These are phyloP conservation scores for Lithophane leautieri DNA, from an alignment of 2,888 invertebrate genomes.

Conservation along the genomic window DNA sequence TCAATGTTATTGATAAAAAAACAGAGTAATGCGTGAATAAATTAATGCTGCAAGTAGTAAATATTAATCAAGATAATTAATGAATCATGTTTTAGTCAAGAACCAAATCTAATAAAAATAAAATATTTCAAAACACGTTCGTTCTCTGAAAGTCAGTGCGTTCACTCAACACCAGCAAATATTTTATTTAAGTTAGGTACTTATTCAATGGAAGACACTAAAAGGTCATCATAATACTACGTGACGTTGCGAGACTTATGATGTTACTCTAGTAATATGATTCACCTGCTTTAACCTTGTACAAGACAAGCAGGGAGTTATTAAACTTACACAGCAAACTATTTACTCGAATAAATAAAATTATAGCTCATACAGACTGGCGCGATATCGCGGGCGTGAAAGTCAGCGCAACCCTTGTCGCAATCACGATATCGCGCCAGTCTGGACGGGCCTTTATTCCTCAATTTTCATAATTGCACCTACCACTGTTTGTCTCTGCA, in stretches of 20 bases:
- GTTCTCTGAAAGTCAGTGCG: slow-evolving; percentile 9
- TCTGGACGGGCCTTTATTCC: no score
- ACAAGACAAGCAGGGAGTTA: not conserved
- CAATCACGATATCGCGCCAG: no score
- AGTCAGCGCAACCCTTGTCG: no score
- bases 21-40: not conserved
- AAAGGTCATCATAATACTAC: slow-evolving; percentile 39
- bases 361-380: no score
- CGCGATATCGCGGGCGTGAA: no score
- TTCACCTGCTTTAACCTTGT: not conserved
- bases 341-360: not conserved
- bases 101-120: slow-evolving; percentile 18
- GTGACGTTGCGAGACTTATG: slow-evolving; percentile 22
- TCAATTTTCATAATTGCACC: not conserved
- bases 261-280: slow-evolving; percentile 12
- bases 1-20: not conserved
- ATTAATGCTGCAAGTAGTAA: not conserved
- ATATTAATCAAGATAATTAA: slow-evolving; percentile 5
- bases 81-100: not conserved
- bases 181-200: slow-evolving; percentile 21
- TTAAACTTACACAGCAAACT: not conserved
- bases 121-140: slow-evolving; percentile 28
- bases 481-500: not conserved
- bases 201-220: slow-evolving; percentile 28
- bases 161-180: slow-evolving; percentile 15